Base-by-base conservation (phyloP, 2,113 vertebrate species). In the Gadus macrocephalus region DNA sequence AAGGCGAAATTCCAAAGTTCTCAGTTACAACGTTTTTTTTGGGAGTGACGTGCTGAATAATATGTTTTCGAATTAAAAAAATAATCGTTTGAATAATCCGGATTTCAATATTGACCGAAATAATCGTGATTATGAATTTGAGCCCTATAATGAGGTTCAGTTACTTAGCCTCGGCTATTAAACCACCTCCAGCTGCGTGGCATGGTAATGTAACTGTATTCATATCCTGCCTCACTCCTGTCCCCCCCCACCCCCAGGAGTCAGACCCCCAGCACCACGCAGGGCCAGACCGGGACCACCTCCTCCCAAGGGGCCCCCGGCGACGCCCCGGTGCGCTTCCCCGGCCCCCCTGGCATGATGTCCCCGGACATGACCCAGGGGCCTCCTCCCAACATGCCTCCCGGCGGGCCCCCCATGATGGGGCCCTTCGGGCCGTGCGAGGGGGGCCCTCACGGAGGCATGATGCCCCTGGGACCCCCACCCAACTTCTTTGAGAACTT, bases 401-500 rank as follows among this genome's bases (percentile, higher is more conserved):
- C 89, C 0, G 90, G 91, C 0, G 93, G 92, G 0, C 88, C 92
- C 0, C 91, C 93, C 0, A 93, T 96, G 92, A 94, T 96, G 92
- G 93, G 91, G 63, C 88, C 84, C 16, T 96, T 94, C 61, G 88
- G 86, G 0, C 83, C 93, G 0, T 93, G 91, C 2, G 94, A 95
- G 0, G 87, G 89, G 0, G 91, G 94, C 19, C 92, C 93, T 0
- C 93, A 92, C 9, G 88, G 89, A 0, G 92, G 92, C 14, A 90
- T 92, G 79, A 91, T 95, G 87, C 90, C 92, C 0, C 92, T 93
- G 0, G 92, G 89, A 0, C 84, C 88, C 53, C 79, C 87, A 25
- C 92, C 90, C 0, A 94, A 92, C 68, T 98, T 94, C 81, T 96
- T 94, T n/a, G 94, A 96, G 11, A 91, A 89, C 72, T 96, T 95